Base-by-base conservation (phyloP, 1,140 invertebrate genomes). In the Elysia chlorotica region DNA sequence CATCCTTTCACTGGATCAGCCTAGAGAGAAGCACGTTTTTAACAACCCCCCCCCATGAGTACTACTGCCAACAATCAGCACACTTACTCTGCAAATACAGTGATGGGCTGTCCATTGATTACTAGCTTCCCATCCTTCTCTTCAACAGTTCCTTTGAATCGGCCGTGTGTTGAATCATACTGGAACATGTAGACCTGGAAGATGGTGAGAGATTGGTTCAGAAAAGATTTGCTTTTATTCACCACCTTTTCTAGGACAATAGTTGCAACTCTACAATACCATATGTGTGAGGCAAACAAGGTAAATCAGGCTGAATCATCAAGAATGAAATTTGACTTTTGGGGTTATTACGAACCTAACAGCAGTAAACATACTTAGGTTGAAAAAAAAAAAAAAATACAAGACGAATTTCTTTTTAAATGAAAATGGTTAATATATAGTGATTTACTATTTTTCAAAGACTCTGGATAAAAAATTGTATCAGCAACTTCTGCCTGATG, bases 151-250 rank as follows among this genome's bases (percentile, higher is more conserved):
- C 96, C 95, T 83, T 96, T 94, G 89, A 92, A 96, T 77, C 87
- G 90, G 14, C 97, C 97, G 82, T 99, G 98, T 62, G 96, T 98
- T 17, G 96, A 98, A 86, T 99, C 98, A 88, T 97, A 98, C 84
- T 97, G 95, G 90, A 99, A 96, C 90, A 99, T 92, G 90, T 99
- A 99, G 2, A 97, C 87, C 89, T 87, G 36, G 10, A 25, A 66
- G 4, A 17, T 25, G 25, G 56, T 63, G 28, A 35, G 10, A 31
- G 5, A 17, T 31, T 10, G 33, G 4, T 63, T 17, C 31, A 21
- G 5, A 35, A 31, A 63, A 31, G 33, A 59, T 59, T 59, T 59
- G 6, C 28, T 59, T 59, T 19, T 59, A 59, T 59, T 10, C 28
- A 21, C 14, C 17, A 59, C 10, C 17, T 21, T 10, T 19, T 10